phyloP scores from a whole-genome alignment of 2,888 invertebrate species.

The Lacanobia wlatinum region DNA sequence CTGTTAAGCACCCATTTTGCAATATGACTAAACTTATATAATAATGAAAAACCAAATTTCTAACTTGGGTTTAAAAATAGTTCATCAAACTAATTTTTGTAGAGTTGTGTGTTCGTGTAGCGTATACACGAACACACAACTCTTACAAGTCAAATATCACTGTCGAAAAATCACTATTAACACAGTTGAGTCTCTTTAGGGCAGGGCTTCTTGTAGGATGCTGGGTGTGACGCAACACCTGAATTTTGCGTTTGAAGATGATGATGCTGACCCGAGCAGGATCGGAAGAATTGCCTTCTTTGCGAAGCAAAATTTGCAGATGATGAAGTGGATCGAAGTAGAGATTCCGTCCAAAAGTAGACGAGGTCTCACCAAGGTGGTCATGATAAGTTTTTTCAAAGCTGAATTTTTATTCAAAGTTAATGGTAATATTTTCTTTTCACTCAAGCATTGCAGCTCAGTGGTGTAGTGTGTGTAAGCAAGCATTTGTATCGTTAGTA shows the following conservation, averaged over 20 bases:
- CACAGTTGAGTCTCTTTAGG: not conserved
- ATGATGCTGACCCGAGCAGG: not conserved
- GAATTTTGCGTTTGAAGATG: no score
- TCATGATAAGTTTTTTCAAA: not conserved
- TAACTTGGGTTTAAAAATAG: not conserved
- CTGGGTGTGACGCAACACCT: not conserved
- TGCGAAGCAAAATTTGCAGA: not conserved
- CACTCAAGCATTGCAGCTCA: no score
- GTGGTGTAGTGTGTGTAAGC: no score
- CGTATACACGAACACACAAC: not conserved
- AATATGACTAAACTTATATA: not conserved
- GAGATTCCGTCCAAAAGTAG: not conserved
- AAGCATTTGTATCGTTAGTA: no score
- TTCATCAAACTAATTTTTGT: no score
- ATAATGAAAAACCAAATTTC: not conserved
- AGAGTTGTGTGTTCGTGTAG: no score
- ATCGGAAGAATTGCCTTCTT: not conserved
- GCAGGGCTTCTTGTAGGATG: not conserved
- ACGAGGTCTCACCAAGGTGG: not conserved
- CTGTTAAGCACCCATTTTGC: conserved; percentile 9
- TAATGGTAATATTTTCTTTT: not conserved
- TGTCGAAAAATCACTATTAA: not conserved
- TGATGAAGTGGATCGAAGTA: not conserved
- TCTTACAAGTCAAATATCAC: not conserved
- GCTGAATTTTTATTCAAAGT: not conserved